Conservation (phyloP, 2,888 invertebrate species). For the Onthophagus sagittarius region DNA sequence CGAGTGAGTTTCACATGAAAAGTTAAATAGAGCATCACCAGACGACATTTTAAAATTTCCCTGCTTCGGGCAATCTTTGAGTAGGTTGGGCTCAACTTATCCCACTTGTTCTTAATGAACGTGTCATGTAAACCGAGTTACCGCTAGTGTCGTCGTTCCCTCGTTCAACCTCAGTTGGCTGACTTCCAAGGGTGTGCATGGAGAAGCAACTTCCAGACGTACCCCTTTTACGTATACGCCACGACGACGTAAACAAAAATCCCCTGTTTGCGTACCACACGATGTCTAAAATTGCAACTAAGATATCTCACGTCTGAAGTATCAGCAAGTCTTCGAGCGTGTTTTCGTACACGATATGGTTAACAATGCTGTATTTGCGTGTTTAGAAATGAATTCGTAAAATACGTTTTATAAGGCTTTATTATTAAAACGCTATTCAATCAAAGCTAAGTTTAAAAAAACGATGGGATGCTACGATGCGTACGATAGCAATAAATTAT, state of each 20-base stretch:
- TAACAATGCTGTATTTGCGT: neutral
- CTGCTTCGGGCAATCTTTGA: neutral
- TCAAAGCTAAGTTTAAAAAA: neutral
- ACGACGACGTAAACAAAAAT: neutral
- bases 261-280: neutral
- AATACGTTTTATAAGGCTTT: no score
- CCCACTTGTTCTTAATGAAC: constrained; percentile 12
- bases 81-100: neutral
- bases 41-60: neutral
- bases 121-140: constrained; percentile 16
- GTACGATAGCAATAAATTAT: neutral
- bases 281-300: neutral
- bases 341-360: neutral
- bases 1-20: neutral
- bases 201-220: neutral
- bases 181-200: neutral
- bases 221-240: neutral
- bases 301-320: neutral
- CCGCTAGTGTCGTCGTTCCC: neutral
- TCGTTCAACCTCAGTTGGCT: constrained; percentile 9
- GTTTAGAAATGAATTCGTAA: no score
- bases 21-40: neutral
- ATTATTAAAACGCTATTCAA: no score
- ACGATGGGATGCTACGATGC: neutral
- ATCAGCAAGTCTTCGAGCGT: neutral